A percentile compares a stretch with the other conserved stretches of the same genome.
Evolutionary conservation across 2,113 vertebrate species (phyloP).

Genomic region (Caranx ignobilis): DNA sequence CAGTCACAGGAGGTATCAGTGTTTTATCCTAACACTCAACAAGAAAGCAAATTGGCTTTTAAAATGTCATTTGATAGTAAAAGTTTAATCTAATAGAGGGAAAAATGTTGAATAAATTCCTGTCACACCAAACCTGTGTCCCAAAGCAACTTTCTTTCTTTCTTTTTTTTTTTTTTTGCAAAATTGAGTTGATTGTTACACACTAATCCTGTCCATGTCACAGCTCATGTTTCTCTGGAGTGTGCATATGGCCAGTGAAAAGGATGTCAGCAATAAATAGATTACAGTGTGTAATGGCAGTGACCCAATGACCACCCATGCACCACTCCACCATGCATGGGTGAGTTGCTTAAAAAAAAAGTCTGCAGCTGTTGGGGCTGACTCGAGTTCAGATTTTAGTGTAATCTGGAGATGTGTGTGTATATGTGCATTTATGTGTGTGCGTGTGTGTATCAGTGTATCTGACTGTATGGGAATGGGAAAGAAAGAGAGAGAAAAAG

Average conservation of each 20-base stretch:
- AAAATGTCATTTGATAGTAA: background rate
- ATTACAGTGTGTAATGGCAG: slow-evolving; percentile 77
- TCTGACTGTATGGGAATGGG: background rate
- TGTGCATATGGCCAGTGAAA: slow-evolving; percentile 61
- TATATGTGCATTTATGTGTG: slow-evolving; percentile 17
- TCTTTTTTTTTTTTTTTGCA: background rate
- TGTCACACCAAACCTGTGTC: slow-evolving; percentile 5
- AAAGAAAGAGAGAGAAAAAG: background rate
- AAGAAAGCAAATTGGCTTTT: background rate
- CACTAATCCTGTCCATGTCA: slow-evolving; percentile 33
- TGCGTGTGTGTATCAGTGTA: slow-evolving; percentile 23
- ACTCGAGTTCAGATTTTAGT: slow-evolving; percentile 60
- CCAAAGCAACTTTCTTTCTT: background rate
- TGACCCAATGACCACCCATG: slow-evolving; percentile 60
- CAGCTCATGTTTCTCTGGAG: slow-evolving; percentile 55
- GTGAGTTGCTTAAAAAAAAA: slow-evolving; percentile 56
- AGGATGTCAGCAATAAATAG: slow-evolving; percentile 73
- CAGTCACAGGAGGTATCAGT: background rate
- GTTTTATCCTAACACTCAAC: background rate
- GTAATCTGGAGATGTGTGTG: slow-evolving; percentile 14
- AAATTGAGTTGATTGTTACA: background rate
- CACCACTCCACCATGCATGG: slow-evolving; percentile 46
- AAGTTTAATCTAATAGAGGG: background rate
- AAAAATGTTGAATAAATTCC: background rate
- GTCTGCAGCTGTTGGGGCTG: slow-evolving; percentile 66